Conservation (phyloP, 2,113 vertebrate genomes). For the Cyprinus carpio region DNA sequence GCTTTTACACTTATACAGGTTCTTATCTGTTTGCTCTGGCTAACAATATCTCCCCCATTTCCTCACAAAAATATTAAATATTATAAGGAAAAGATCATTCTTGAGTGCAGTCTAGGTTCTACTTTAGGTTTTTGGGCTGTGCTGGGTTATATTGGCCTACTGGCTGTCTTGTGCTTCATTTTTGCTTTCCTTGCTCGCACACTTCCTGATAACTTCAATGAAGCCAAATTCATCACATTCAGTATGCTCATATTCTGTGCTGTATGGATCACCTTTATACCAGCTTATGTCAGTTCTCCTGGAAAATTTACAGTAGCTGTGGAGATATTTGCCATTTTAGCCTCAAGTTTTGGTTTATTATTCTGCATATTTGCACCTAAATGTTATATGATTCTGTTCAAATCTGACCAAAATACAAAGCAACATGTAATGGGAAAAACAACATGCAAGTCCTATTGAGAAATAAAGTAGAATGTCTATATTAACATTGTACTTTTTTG, state of each 20-base stretch:
- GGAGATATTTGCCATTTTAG: constrained; percentile 74
- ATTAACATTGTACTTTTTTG: neutral
- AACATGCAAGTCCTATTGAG: neutral
- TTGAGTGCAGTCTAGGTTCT: constrained; percentile 69
- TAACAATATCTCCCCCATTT: constrained; percentile 63
- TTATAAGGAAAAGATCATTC: constrained; percentile 62
- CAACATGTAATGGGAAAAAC: constrained; percentile 66
- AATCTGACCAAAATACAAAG: constrained; percentile 72
- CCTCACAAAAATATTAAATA: constrained; percentile 60
- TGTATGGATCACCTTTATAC: constrained; percentile 70
- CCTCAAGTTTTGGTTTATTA: constrained; percentile 73
- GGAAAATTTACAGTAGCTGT: constrained; percentile 73
- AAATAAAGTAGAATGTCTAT: neutral
- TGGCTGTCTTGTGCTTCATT: constrained; percentile 51
- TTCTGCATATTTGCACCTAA: constrained; percentile 73
- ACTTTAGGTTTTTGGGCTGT: constrained; percentile 69
- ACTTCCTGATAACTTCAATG: constrained; percentile 63
- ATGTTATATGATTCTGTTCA: constrained; percentile 72
- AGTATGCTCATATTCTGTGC: constrained; percentile 73
- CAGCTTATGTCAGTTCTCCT: constrained; percentile 72
- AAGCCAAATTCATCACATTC: constrained; percentile 70
- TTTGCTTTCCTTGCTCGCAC: neutral
- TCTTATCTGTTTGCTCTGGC: constrained; percentile 68
- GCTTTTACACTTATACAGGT: constrained; percentile 66
- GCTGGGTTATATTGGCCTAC: constrained; percentile 68